phyloP scores from a whole-genome alignment of 2,113 vertebrate genomes.

The Petrocephalus microphthalmus region DNA sequence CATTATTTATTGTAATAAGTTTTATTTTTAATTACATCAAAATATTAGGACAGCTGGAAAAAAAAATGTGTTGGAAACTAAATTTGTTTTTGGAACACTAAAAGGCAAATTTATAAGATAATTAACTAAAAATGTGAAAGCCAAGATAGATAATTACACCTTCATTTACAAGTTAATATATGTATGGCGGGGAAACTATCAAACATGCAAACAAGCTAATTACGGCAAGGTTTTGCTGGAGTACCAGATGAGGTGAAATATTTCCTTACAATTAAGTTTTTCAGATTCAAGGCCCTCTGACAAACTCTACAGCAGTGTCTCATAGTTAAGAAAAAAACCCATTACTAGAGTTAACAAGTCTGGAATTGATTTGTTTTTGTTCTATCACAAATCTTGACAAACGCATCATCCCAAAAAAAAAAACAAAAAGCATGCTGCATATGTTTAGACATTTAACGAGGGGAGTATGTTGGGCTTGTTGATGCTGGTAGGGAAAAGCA shows the following conservation, averaged over 20 bases:
- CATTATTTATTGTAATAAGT: conserved; percentile 9
- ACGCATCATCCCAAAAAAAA: neutral
- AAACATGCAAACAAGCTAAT: conserved; percentile 19
- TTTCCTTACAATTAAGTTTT: neutral
- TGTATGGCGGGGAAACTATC: conserved; percentile 10
- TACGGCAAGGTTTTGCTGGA: neutral
- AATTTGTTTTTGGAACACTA: conserved; percentile 9
- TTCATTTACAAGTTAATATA: conserved; percentile 18
- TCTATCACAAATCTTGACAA: neutral
- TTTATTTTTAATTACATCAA: conserved; percentile 13
- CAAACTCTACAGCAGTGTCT: neutral
- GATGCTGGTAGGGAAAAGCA: conserved; percentile 31
- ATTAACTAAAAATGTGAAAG: conserved; percentile 14
- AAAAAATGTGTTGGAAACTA: neutral
- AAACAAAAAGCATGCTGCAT: neutral
- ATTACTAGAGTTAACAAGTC: neutral
- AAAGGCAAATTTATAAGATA: conserved; percentile 12
- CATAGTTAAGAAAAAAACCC: neutral
- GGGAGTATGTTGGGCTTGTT: conserved; percentile 26
- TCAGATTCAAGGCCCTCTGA: neutral
- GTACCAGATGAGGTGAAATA: conserved; percentile 5
- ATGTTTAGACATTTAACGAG: conserved; percentile 32
- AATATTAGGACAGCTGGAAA: conserved; percentile 13
- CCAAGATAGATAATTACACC: conserved; percentile 10
- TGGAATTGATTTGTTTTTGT: conserved; percentile 4